phyloP scores from a whole-genome alignment of 2,113 vertebrate genomes.

The Emydura subglobosa region DNA sequence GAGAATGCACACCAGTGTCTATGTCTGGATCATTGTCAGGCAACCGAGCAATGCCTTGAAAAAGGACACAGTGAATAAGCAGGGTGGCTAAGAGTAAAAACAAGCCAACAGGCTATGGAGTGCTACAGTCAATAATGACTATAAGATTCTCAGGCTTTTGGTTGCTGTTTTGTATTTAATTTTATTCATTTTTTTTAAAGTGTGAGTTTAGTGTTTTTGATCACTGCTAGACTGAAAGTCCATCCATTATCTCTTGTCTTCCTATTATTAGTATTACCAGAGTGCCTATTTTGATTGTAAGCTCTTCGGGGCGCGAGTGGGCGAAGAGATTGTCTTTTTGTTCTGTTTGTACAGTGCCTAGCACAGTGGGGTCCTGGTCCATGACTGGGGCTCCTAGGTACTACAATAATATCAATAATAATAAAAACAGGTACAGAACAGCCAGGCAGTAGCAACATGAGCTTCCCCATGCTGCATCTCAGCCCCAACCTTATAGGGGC shows the following conservation, averaged over 20 bases:
- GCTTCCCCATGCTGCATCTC: rapidly evolving
- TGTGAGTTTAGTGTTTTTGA: neutral
- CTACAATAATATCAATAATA: neutral
- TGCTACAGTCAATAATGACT: neutral
- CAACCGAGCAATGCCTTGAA: neutral
- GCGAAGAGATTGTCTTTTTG: neutral
- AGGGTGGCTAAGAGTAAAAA: neutral
- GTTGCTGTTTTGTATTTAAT: neutral
- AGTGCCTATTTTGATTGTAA: neutral
- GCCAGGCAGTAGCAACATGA: neutral
- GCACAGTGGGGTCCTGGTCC: neutral
- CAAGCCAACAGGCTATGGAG: neutral
- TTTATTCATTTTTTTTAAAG: neutral
- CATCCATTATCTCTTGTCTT: neutral
- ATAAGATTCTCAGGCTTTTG: neutral
- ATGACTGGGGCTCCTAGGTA: neutral
- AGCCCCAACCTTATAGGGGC: neutral
- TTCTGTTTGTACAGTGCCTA: neutral
- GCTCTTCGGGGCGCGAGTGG: neutral
- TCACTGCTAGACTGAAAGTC: rapidly evolving
- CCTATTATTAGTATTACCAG: neutral
- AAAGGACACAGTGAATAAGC: neutral
- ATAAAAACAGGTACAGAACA: neutral
- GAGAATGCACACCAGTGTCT: neutral
- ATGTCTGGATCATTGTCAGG: neutral